Evolutionary conservation across 2,113 vertebrate genomes (phyloP), one percentile per base, ranked within the genome.

Genomic region (Bombycilla garrulus): DNA sequence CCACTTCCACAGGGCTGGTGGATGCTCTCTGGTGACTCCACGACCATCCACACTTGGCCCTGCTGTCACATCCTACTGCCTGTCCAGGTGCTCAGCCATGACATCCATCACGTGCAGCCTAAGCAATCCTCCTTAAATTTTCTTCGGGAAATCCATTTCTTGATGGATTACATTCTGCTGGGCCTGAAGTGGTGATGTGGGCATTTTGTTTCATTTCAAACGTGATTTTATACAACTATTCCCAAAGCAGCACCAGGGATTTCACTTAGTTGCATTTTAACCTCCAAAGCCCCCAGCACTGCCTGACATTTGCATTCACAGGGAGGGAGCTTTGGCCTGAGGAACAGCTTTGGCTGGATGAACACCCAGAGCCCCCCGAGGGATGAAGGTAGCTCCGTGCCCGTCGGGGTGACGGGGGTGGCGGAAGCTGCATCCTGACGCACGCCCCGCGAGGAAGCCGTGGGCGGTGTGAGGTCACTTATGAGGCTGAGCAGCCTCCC

Each of bases 361-460:
- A 6, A 1, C 44, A 3, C 3, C 9, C 31, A 0, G 29, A 16
- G 16, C 12, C 4, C 12, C 61, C 12, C 3, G 0, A 14, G 44
- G 38, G 44, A 3, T 2, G 4, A 3, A 18, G 47, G 67, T 11
- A 7, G 9, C 25, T 26, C 81, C 1, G 0, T 1, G 47, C 12
- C 61, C 3, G 1, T 1, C 3, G 3, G 45, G 9, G 17, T 0
- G 28, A 5, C 0, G 19, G 35, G 45, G 86, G 60, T 8, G 4
- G n/a, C 9, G 0, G 51, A 44, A 5, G 1, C 84, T 0, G 33
- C 47, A 3, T n/a, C 60, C 72, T 50, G 15, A 28, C 29, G 2
- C 64, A 66, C 7, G 12, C 77, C 89, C 73, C 2, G 1, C 0
- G 3, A 84, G 96, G 80, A 96, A 95, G 77, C 65, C 4, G 93